phyloP scores from a whole-genome alignment of 1,140 invertebrate genomes.

The Polyergus mexicanus region DNA sequence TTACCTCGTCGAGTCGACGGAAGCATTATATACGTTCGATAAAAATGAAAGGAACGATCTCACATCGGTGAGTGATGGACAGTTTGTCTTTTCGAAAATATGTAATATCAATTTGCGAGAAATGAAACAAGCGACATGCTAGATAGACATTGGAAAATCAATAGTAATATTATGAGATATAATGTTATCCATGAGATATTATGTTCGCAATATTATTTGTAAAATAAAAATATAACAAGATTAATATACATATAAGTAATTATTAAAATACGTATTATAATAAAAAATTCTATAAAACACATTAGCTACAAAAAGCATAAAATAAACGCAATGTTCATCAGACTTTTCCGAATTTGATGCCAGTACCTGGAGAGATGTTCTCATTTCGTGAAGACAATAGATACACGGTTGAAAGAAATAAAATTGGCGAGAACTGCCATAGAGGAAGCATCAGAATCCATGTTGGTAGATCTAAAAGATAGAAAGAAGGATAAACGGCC shows the following conservation, averaged over 20 bases:
- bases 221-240: background rate
- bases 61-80: constrained; percentile 89
- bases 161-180: background rate
- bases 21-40: constrained; percentile 91
- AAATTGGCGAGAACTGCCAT: constrained; percentile 44
- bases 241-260: background rate
- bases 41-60: constrained; percentile 95
- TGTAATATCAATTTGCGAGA: background rate
- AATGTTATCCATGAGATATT: too few relatives aligned
- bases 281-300: background rate
- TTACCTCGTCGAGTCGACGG: constrained; percentile 94
- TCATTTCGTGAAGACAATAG: constrained; percentile 59
- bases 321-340: constrained; percentile 10
- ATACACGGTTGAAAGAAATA: constrained; percentile 66
- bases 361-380: constrained; percentile 64
- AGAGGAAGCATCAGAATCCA: background rate
- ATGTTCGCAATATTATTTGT: background rate
- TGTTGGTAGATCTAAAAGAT: background rate
- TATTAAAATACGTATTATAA: background rate
- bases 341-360: background rate
- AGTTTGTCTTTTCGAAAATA: background rate
- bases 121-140: background rate
- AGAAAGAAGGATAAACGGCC: background rate
- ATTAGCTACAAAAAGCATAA: background rate
- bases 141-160: background rate